Evolutionary conservation across 2,888 invertebrate genomes (phyloP).

Genomic region (Frankliniella intonsa): DNA sequence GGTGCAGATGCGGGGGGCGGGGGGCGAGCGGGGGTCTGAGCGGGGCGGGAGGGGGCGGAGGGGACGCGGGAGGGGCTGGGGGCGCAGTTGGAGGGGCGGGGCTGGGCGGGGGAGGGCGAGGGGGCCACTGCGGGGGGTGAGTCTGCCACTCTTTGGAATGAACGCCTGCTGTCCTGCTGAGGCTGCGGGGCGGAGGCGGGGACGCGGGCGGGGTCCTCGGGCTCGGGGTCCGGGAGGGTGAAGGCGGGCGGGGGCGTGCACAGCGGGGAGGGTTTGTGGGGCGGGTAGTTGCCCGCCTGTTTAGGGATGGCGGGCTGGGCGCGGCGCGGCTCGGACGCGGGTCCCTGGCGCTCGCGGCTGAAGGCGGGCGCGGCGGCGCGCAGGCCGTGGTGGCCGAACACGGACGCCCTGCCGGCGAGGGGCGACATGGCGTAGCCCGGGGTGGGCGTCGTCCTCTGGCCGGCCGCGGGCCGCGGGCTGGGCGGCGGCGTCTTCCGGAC

Average conservation of each 20-base stretch:
- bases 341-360: slow-evolving; percentile 35
- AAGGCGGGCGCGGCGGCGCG: slow-evolving; percentile 38
- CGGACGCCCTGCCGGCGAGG: not conserved
- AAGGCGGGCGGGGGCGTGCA: slow-evolving; percentile 45
- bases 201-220: slow-evolving; percentile 38
- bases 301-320: slow-evolving; percentile 36
- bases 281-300: slow-evolving; percentile 44
- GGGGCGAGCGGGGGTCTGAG: slow-evolving; percentile 39
- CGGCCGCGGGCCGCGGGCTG: slow-evolving; percentile 40
- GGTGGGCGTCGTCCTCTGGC: slow-evolving; percentile 33
- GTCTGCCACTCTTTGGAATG: slow-evolving; percentile 32
- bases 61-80: slow-evolving; percentile 35
- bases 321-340: slow-evolving; percentile 32
- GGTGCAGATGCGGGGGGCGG: slow-evolving; percentile 38
- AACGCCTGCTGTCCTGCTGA: slow-evolving; percentile 36
- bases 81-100: slow-evolving; percentile 43
- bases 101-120: slow-evolving; percentile 24
- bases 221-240: slow-evolving; percentile 43
- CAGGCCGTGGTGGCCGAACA: not conserved
- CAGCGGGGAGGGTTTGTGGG: slow-evolving; percentile 43
- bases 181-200: slow-evolving; percentile 43
- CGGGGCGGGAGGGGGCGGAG: slow-evolving; percentile 48
- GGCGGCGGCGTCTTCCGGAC: slow-evolving; percentile 41
- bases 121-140: slow-evolving; percentile 36
- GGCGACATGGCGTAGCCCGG: not conserved